A percentile compares a stretch with the other conserved stretches of the same genome.
Conservation (phyloP, 1,140 invertebrate species). For the Coptotermes formosanus region DNA sequence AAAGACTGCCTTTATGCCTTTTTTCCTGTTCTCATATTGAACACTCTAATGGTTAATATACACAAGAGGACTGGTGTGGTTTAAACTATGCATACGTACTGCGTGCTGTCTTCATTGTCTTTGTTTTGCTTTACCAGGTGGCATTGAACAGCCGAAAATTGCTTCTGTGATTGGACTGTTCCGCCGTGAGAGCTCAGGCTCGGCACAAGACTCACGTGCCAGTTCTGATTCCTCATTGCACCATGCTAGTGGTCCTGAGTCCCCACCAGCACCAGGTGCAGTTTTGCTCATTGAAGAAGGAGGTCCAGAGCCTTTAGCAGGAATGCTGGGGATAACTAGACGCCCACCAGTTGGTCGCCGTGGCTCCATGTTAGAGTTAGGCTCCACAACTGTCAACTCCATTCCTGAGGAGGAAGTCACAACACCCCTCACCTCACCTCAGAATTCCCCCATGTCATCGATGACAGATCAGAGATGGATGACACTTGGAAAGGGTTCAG, state of each 20-base stretch:
- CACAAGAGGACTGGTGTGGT: too few species aligned
- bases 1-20: too few species aligned
- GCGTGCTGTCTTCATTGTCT: not conserved
- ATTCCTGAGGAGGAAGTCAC: conserved; percentile 43
- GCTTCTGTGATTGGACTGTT: conserved; percentile 54
- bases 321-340: not conserved
- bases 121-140: conserved; percentile 44
- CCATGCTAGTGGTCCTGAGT: conserved; percentile 8
- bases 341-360: conserved; percentile 40
- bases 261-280: conserved; percentile 16
- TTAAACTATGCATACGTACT: too few species aligned
- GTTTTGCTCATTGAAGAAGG: conserved; percentile 34
- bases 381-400: conserved; percentile 40
- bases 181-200: conserved; percentile 47
- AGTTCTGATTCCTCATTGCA: conserved; percentile 25
- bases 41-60: too few species aligned
- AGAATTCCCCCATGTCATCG: conserved; percentile 42
- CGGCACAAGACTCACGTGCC: conserved; percentile 31
- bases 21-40: too few species aligned
- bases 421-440: conserved; percentile 38
- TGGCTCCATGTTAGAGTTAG: conserved; percentile 52
- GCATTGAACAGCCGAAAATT: conserved; percentile 52
- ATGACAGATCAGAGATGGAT: conserved; percentile 39
- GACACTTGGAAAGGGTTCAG: conserved; percentile 16
- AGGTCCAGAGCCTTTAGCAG: not conserved